A percentile compares a stretch with the other conserved stretches of the same genome.
Evolutionary conservation across 2,888 invertebrate genomes (phyloP).

Genomic region (Anaspis maculata): DNA sequence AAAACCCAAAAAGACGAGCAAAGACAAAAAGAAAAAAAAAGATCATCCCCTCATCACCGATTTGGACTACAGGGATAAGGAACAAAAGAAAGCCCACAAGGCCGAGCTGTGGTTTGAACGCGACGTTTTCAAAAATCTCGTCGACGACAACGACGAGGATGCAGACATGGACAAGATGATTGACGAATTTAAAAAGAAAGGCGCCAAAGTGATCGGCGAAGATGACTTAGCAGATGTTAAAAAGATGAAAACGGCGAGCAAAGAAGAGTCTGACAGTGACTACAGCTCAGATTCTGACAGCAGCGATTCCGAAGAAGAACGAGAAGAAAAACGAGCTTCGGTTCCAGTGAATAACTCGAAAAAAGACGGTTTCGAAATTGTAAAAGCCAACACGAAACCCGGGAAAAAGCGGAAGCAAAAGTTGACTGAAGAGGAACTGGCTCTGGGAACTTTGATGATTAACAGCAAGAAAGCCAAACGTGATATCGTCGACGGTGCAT

Average conservation of each 20-base stretch:
- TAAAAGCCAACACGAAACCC: constrained; percentile 33
- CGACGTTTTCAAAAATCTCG: constrained; percentile 70
- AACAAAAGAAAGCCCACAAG: constrained; percentile 64
- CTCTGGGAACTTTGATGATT: constrained; percentile 84
- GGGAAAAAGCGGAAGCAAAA: constrained; percentile 43
- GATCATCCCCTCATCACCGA: constrained; percentile 72
- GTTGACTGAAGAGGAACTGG: constrained; percentile 79
- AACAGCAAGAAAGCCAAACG: constrained; percentile 85
- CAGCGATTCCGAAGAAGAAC: constrained; percentile 43
- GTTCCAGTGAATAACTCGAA: constrained; percentile 32
- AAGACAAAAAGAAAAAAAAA: constrained; percentile 28
- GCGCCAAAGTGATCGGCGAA: constrained; percentile 45
- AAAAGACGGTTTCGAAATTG: constrained; percentile 62
- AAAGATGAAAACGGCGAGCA: background rate
- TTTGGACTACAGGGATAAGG: constrained; percentile 66
- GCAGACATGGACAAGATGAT: constrained; percentile 75
- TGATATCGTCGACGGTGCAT: constrained; percentile 83
- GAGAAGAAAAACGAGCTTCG: constrained; percentile 37
- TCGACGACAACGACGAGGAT: constrained; percentile 79
- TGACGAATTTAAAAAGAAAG: constrained; percentile 63
- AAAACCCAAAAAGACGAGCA: constrained; percentile 35
- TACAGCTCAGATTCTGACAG: constrained; percentile 30
- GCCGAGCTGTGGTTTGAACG: constrained; percentile 85
- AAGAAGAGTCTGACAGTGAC: constrained; percentile 25
- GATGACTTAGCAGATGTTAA: constrained; percentile 42